Evolutionary conservation across 2,113 vertebrate genomes (phyloP).

Genomic region (Larimichthys polyactis): DNA sequence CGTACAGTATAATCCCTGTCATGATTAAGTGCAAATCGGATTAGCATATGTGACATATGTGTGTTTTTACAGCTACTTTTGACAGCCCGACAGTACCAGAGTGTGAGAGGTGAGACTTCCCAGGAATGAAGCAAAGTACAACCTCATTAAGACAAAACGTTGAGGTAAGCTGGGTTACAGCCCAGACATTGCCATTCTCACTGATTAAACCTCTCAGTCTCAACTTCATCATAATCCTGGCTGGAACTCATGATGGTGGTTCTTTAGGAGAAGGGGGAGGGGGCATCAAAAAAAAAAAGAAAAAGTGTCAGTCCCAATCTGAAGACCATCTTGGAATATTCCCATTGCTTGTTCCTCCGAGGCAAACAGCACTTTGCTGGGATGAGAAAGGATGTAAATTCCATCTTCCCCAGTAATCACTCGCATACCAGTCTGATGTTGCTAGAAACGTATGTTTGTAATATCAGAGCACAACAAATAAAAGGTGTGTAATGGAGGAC

Average conservation of each 20-base stretch:
- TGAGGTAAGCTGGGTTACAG: conserved; percentile 77
- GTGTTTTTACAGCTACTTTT: conserved; percentile 78
- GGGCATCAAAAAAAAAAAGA: conserved; percentile 33
- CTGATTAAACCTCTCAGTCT: conserved; percentile 80
- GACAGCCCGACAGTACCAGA: conserved; percentile 75
- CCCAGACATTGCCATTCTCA: conserved; percentile 76
- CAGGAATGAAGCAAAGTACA: conserved; percentile 76
- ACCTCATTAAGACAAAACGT: conserved; percentile 78
- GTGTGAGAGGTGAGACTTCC: conserved; percentile 62
- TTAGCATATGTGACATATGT: conserved; percentile 76
- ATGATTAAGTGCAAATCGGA: conserved; percentile 82
- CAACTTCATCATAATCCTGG: conserved; percentile 78
- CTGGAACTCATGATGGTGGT: conserved; percentile 59
- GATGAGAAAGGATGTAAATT: conserved; percentile 76
- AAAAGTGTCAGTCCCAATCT: conserved; percentile 72
- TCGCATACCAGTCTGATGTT: conserved; percentile 88
- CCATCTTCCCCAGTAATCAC: conserved; percentile 94
- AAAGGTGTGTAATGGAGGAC: conserved; percentile 95
- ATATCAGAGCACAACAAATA: conserved; percentile 97
- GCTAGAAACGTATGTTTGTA: conserved; percentile 88
- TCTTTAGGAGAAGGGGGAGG: conserved; percentile 14
- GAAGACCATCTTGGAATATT: conserved; percentile 51
- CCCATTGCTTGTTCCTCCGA: conserved; percentile 56
- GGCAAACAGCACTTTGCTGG: conserved; percentile 37
- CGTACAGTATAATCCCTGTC: conserved; percentile 81